Conservation (phyloP, 92 coral and sea anemone genomes). For the Porites lobata region DNA sequence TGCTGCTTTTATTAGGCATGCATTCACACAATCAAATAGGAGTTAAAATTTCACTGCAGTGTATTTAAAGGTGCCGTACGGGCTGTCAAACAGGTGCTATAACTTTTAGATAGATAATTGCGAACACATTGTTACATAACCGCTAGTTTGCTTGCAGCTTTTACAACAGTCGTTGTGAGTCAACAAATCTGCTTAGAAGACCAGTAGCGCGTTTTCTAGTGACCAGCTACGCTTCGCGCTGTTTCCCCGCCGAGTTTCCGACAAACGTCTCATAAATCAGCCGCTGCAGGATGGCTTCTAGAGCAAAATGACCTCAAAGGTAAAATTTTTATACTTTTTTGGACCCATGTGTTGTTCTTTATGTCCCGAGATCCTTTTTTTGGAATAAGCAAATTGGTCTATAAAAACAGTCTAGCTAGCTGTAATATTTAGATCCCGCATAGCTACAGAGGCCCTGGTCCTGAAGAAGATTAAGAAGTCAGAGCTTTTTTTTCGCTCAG, state of each 20-base stretch:
- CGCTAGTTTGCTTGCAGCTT: background rate
- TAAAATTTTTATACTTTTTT: background rate
- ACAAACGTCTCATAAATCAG: background rate
- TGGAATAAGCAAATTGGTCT: background rate
- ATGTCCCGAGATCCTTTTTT: background rate
- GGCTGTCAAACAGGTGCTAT: conserved; percentile 2
- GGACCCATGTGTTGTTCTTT: background rate
- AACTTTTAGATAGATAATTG: background rate
- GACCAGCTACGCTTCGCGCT: background rate
- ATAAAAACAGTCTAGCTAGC: too few species aligned
- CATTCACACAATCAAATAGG: background rate
- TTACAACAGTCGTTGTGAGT: background rate
- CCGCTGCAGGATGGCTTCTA: background rate
- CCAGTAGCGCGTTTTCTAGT: background rate
- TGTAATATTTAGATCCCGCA: too few species aligned
- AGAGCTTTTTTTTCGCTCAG: too few species aligned
- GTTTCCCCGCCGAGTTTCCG: background rate
- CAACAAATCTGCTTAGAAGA: background rate
- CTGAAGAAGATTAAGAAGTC: too few species aligned
- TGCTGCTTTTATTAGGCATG: background rate
- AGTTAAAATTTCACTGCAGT: background rate
- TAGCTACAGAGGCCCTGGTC: too few species aligned
- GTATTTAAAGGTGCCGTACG: background rate
- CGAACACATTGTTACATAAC: background rate
- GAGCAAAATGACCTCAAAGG: background rate